phyloP scores from a whole-genome alignment of 1,140 invertebrate species.

The Apocrypta bakeri region DNA sequence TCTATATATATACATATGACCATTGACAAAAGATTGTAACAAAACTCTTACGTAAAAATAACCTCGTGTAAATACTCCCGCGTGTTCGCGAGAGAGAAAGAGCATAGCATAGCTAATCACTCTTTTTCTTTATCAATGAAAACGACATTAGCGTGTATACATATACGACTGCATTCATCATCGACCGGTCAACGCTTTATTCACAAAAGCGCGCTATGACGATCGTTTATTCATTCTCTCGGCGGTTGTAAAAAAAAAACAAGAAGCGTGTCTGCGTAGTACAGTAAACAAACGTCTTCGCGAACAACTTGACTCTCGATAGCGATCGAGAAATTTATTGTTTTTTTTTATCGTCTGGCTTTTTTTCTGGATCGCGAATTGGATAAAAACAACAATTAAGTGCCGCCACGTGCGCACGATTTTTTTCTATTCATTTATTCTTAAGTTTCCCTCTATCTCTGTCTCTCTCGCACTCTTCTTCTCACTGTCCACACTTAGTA shows the following conservation, averaged over 20 bases:
- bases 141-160: constrained; percentile 21
- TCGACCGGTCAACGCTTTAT: not conserved
- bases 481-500: not conserved
- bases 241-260: not conserved
- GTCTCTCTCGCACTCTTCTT: not conserved
- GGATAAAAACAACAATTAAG: constrained; percentile 17
- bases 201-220: not conserved
- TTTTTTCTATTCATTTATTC: constrained; percentile 9
- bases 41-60: constrained; percentile 34
- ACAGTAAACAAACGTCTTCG: constrained; percentile 31
- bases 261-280: constrained; percentile 19
- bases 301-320: too few species aligned
- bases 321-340: constrained; percentile 36
- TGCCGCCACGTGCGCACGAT: constrained; percentile 25
- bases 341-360: not conserved
- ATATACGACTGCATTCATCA: not conserved
- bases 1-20: too few species aligned
- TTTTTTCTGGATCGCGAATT: too few species aligned
- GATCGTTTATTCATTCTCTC: too few species aligned
- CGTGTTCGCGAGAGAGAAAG: too few species aligned
- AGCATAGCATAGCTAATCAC: not conserved
- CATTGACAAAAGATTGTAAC: too few species aligned
- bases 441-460: constrained; percentile 7
- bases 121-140: constrained; percentile 42
- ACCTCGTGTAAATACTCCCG: not conserved